Evolutionary conservation across 2,797 vertebrate species (phyloP).

Genomic region (Myiothlypis chrysogaster): DNA sequence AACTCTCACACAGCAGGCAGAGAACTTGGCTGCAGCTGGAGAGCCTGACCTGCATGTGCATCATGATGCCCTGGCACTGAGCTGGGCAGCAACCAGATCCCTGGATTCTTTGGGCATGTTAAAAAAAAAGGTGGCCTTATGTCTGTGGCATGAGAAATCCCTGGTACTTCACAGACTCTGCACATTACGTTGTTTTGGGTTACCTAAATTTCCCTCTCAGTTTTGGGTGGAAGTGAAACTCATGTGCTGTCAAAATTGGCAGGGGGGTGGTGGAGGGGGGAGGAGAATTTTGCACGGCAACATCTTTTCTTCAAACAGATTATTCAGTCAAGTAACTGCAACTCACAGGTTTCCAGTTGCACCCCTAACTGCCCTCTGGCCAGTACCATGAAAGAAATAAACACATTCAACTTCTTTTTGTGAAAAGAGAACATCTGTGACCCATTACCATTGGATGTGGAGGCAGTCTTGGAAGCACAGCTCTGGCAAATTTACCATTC

Average conservation of each 20-base stretch:
- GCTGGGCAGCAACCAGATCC: neutral
- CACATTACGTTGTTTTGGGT: neutral
- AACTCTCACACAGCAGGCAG: neutral
- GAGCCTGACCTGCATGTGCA: rapidly evolving
- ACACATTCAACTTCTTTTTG: neutral
- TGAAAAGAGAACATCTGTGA: constrained; percentile 25
- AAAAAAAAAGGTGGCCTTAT: neutral
- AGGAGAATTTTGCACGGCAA: neutral
- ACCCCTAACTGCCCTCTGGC: neutral
- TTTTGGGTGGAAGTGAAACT: constrained; percentile 46
- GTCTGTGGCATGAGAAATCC: constrained; percentile 5
- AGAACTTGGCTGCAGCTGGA: neutral
- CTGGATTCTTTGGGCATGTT: neutral
- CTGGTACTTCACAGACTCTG: neutral
- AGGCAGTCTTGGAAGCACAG: neutral
- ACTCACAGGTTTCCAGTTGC: neutral
- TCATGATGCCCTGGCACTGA: rapidly evolving
- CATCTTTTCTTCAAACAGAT: neutral
- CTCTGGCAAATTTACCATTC: neutral
- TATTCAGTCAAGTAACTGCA: neutral
- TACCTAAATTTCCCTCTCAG: constrained; percentile 1
- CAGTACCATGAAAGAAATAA: constrained; percentile 1
- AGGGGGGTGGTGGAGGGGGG: neutral
- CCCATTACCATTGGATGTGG: neutral
- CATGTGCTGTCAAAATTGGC: neutral